A percentile compares a stretch with the other conserved stretches of the same genome.
phyloP scores from a whole-genome alignment of 1,140 invertebrate species.

The Diorhabda carinulata region DNA sequence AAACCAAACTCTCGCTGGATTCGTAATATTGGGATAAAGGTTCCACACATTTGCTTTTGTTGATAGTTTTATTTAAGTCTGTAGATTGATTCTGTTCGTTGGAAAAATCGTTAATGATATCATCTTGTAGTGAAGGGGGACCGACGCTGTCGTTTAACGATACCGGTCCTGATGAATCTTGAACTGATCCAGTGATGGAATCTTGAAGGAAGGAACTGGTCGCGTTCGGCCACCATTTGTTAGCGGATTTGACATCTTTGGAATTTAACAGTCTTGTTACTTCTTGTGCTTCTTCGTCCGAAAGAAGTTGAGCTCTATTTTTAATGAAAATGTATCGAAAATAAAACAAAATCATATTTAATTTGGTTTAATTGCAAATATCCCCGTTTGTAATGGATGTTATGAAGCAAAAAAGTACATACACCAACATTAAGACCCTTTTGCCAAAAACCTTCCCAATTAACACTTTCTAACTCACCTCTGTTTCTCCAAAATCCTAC shows the following conservation, averaged over 20 bases:
- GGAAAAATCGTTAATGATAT: slow-evolving; percentile 35
- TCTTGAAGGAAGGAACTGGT: slow-evolving; percentile 48
- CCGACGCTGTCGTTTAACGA: slow-evolving; percentile 44
- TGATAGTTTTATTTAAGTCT: slow-evolving; percentile 20
- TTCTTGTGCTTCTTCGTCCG: slow-evolving; percentile 82
- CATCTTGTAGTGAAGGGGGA: slow-evolving; percentile 42
- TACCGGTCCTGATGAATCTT: slow-evolving; percentile 42
- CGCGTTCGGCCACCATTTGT: slow-evolving; percentile 52
- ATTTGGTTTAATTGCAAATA: no score
- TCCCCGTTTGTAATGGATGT: no score
- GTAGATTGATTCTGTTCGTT: slow-evolving; percentile 30
- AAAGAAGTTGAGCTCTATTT: slow-evolving; percentile 64
- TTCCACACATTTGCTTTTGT: slow-evolving; percentile 29
- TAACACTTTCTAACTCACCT: background rate
- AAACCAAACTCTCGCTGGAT: slow-evolving; percentile 43
- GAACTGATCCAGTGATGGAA: slow-evolving; percentile 37
- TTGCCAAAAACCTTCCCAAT: no score
- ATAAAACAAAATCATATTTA: no score
- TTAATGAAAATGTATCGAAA: slow-evolving; percentile 3
- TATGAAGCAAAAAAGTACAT: no score
- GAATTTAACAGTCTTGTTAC: slow-evolving; percentile 72
- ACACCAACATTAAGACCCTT: no score
- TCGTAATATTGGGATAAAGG: slow-evolving; percentile 38
- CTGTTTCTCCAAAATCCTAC: background rate
- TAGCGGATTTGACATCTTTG: slow-evolving; percentile 44